Conservation (phyloP, 2,113 vertebrate species). For the Osmerus mordax region DNA sequence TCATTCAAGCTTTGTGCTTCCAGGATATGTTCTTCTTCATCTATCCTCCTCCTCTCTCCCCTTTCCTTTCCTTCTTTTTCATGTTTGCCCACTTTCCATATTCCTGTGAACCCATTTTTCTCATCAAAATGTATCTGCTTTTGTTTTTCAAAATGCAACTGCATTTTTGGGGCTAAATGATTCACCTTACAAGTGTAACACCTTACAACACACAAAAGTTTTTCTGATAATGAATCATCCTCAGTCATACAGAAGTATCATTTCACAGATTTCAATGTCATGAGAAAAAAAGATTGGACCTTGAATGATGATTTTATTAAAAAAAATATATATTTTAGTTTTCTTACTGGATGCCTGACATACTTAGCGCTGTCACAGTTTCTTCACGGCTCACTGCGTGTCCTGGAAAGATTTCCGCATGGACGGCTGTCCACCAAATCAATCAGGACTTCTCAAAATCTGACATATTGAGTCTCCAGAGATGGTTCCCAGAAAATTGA, state of each 20-base stretch:
- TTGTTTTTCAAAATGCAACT: too few relatives aligned
- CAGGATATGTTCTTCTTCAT: constrained; percentile 15
- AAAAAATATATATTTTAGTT: background rate
- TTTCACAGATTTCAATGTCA: constrained; percentile 1
- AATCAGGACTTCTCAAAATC: constrained; percentile 40
- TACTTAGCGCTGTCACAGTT: constrained; percentile 19
- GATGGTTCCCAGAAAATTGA: constrained; percentile 28
- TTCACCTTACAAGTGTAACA: too few relatives aligned
- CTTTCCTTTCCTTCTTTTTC: constrained; percentile 5
- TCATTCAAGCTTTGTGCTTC: constrained; percentile 25
- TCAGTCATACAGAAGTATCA: background rate
- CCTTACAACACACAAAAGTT: too few relatives aligned
- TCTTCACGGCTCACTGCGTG: constrained; percentile 28
- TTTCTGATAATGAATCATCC: background rate
- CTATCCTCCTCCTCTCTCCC: constrained; percentile 15
- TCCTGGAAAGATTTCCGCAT: constrained; percentile 43
- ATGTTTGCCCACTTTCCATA: constrained; percentile 11
- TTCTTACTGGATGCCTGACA: constrained; percentile 28
- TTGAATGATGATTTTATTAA: constrained; percentile 22
- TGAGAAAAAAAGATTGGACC: constrained; percentile 8
- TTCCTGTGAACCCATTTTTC: constrained; percentile 21
- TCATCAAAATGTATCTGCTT: background rate
- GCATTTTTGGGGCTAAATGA: too few relatives aligned
- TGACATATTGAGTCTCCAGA: constrained; percentile 42
- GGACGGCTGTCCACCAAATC: constrained; percentile 48